phyloP scores from a whole-genome alignment of 2,888 invertebrate genomes.

The Corythucha ciliata region DNA sequence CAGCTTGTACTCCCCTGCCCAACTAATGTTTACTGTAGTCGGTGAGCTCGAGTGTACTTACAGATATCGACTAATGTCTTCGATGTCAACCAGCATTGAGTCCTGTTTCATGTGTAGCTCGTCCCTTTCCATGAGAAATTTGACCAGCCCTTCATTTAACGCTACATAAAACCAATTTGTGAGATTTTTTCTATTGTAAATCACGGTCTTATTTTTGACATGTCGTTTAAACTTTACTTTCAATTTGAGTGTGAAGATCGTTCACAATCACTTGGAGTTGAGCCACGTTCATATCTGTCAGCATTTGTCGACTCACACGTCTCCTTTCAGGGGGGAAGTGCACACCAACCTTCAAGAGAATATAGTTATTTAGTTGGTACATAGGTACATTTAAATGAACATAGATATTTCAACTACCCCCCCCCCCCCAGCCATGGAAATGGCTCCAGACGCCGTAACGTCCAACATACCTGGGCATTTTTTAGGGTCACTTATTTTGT shows the following conservation, averaged over 20 bases:
- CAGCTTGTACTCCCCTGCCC: background rate
- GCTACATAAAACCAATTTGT: conserved; percentile 40
- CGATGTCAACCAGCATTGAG: conserved; percentile 93
- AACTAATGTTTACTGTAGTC: background rate
- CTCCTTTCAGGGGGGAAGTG: conserved; percentile 73
- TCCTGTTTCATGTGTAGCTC: conserved; percentile 97
- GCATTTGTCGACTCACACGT: conserved; percentile 70
- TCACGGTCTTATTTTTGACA: too few species aligned
- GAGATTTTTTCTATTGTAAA: background rate
- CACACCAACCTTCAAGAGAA: conserved; percentile 54
- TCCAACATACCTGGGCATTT: background rate
- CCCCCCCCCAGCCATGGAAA: background rate
- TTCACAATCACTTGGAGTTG: conserved; percentile 91
- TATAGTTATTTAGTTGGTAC: too few species aligned
- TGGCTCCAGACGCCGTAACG: background rate
- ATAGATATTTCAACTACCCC: too few species aligned
- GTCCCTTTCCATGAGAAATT: conserved; percentile 82
- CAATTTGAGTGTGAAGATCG: conserved; percentile 88
- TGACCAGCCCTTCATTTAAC: conserved; percentile 81
- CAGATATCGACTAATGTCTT: conserved; percentile 63
- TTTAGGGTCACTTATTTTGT: too few species aligned
- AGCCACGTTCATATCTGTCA: conserved; percentile 88
- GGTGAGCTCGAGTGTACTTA: conserved; percentile 22
- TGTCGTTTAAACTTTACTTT: conserved; percentile 54
- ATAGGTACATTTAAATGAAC: background rate